Base-by-base conservation (phyloP, 2,797 vertebrate genomes). In the Oophaga sylvatica region DNA sequence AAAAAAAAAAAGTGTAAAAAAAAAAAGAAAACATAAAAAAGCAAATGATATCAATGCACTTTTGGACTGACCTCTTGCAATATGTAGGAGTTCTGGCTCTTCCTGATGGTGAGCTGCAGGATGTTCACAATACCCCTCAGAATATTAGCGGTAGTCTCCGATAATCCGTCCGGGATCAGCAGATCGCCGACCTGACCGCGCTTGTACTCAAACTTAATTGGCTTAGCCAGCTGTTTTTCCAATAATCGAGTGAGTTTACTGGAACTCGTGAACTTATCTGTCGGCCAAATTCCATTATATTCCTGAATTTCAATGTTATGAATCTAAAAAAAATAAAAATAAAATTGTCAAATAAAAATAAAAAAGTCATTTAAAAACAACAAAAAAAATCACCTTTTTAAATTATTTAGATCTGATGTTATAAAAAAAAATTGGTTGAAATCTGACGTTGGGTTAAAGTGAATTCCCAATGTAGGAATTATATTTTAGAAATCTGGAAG, bases 131-230 rank as follows among this genome's bases (percentile, higher is more conserved):
- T 87, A 87, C 94, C 95, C 89, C 94, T 95, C 87, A 90, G 89
- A 91, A 96, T 56, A 81, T 96, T 97, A 85, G 96, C 90, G 5
- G 93, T 90, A 26, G 93, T 92, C 29, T 92, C 83, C 0, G 94
- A 94, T 87, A 96, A 76, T 1, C 92, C 90, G 31, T 84, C 83
- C 0, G 95, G 93, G 81, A 95, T 94, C 87, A 90, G 92, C 15
- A 97, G 48, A 87, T 90, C 94, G 73, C 95, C 94, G 0, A 96
- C 92, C 0, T 94, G 92, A 11, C 96, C 95, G 2, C 84, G 94
- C n/a, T 87, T 87, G 15, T 96, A 95, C 90, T 96, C 94, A 91
- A 97, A 97, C 91, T 95, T 95, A 91, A 96, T 56, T 48, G 94
- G 93, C 59, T 59, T 93, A 2, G 90, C 87, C 65, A 96, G 92